Conservation (phyloP, 2,888 invertebrate species). For the Tuta absoluta region DNA sequence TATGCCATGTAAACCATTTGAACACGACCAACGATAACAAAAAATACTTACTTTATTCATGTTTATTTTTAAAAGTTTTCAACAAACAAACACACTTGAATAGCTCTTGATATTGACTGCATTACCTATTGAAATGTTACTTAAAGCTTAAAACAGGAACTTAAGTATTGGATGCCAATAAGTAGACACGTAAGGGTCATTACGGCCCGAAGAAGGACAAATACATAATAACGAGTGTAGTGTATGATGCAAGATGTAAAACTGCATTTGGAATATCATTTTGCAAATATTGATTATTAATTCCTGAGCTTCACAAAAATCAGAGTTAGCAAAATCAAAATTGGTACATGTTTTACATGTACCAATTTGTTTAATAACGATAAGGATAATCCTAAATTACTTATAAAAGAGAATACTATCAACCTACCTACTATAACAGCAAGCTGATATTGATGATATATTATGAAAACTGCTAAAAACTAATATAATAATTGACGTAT, state of each 20-base stretch:
- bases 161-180: not conserved
- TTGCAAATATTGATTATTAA: too few species aligned
- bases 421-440: too few species aligned
- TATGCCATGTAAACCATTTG: too few species aligned
- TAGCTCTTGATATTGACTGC: slow-evolving; percentile 1
- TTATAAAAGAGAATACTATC: too few species aligned
- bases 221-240: not conserved
- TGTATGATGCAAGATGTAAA: not conserved
- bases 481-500: too few species aligned
- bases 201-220: not conserved
- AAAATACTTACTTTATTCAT: not conserved
- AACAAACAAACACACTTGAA: not conserved
- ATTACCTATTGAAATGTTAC: not conserved
- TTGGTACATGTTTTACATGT: too few species aligned
- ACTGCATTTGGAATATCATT: not conserved
- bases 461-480: too few species aligned
- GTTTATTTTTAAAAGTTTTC: not conserved
- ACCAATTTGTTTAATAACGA: too few species aligned
- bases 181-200: not conserved
- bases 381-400: too few species aligned
- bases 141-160: slow-evolving; percentile 5
- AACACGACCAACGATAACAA: not conserved
- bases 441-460: too few species aligned
- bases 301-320: not conserved
- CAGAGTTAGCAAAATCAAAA: not conserved